Base-by-base conservation (phyloP, 2,888 invertebrate species). In the Parelbella ahira region DNA sequence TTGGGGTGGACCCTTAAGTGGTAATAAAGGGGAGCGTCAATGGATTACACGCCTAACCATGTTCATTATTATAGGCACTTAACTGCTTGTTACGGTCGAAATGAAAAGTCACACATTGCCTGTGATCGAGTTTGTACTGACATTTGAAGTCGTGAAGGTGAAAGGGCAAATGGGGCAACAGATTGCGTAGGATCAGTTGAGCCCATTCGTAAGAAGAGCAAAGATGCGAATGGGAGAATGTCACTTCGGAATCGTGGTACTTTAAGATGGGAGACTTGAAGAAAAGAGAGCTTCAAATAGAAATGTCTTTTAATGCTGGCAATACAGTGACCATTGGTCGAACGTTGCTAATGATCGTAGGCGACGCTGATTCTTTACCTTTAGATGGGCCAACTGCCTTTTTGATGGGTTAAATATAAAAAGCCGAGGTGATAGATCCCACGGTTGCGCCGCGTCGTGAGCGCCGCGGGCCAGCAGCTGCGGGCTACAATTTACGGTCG, bases 21-120 rank as follows among this genome's bases (percentile, higher is more conserved):
- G 49, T 46, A 48, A 53, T 55, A 63, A 66, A 54, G 58, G 61
- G 75, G 71, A 61, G 70, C 63, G 48, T 58, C 65, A 55, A 54
- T 54, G 70, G 79, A 80, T 81, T 80, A 80, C 75, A 77, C 71
- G 75, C 67, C 60, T 69, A 72, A 71, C 68, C 63, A 62, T 75
- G 54, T 63, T 68, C 61, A 72, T 72, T 76, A 69, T 61, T 73
- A 69, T 63, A 44, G 66, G 59, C 68, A 73, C 65, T 81, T 72
- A 77, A 66, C 73, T 69, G 67, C 71, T 76, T 76, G 78, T 78
- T 77, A 76, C 58, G 61, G 62, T 64, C 49, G 59, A 55, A 68
- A 61, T 64, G 65, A 63, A 65, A 77, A 77, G 76, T 71, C 70
- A 80, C 79, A 71, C 55, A 66, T 33, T 6, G 51, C 47, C 24